These are phyloP conservation scores for Adoxophyes honmai DNA, from an alignment of 1,140 invertebrate species.

Conservation along the genomic window DNA sequence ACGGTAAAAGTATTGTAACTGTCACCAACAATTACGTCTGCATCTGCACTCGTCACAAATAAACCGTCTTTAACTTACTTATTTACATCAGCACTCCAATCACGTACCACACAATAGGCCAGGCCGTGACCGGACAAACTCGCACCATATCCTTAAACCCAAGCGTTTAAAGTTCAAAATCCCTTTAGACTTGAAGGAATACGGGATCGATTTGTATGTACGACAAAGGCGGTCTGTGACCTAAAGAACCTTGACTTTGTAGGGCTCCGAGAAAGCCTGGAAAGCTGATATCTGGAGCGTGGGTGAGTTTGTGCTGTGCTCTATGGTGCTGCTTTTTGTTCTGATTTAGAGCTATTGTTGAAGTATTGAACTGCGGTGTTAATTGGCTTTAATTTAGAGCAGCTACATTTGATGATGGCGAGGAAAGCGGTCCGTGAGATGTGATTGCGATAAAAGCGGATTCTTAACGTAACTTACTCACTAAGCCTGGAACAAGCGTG, in stretches of 20 bases:
- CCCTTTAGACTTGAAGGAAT: neutral
- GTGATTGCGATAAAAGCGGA: no score
- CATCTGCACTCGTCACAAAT: neutral
- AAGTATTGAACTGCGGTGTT: no score
- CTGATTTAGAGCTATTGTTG: neutral
- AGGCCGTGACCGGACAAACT: neutral
- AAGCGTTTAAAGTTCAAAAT: neutral
- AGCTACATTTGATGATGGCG: no score
- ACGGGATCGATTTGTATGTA: constrained; percentile 42
- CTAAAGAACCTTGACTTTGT: constrained; percentile 59
- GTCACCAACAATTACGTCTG: no score
- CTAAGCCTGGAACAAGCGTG: no score
- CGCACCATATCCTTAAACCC: neutral
- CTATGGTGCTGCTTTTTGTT: neutral
- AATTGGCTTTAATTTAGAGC: no score
- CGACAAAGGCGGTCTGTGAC: constrained; percentile 56
- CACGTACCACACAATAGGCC: constrained; percentile 37
- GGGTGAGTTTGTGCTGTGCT: neutral
- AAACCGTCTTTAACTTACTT: constrained; percentile 29
- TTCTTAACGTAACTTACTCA: no score
- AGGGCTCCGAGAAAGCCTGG: constrained; percentile 52
- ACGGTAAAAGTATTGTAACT: no score
- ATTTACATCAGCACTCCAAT: constrained; percentile 38
- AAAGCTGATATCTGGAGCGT: constrained; percentile 24
- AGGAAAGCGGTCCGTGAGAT: no score